A percentile compares a stretch with the other conserved stretches of the same genome.
Evolutionary conservation across 2,888 invertebrate species (phyloP).

Genomic region (Drosophila limbata): DNA sequence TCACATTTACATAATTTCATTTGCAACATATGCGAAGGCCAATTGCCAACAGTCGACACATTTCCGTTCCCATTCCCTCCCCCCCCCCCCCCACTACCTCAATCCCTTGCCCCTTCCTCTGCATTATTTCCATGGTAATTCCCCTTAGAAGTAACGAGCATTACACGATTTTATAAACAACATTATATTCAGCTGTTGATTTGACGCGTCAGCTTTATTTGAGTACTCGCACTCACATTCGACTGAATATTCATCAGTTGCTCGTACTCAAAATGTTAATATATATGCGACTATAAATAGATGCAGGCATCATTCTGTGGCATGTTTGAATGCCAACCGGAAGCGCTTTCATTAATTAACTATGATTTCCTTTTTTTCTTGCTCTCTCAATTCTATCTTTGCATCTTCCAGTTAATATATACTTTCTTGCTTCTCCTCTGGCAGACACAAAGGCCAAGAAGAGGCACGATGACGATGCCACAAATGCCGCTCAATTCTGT

Average conservation of each 20-base stretch:
- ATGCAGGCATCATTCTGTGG: constrained; percentile 6
- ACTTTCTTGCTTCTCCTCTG: constrained; percentile 13
- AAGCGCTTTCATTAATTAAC: constrained; percentile 74
- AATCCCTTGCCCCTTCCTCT: background rate
- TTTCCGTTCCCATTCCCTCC: constrained; percentile 14
- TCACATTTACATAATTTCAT: constrained; percentile 80
- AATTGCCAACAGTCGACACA: constrained; percentile 52
- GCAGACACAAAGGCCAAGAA: background rate
- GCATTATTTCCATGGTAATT: background rate
- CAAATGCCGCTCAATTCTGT: constrained; percentile 75
- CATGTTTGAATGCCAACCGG: constrained; percentile 15
- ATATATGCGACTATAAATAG: constrained; percentile 60
- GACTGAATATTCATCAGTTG: constrained; percentile 70
- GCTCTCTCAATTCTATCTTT: background rate
- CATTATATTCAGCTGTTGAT: constrained; percentile 71
- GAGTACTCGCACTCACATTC: constrained; percentile 34
- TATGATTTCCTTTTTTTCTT: constrained; percentile 41
- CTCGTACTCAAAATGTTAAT: constrained; percentile 36
- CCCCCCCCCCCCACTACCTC: background rate
- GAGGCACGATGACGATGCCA: constrained; percentile 62
- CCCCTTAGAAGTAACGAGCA: constrained; percentile 46
- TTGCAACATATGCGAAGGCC: constrained; percentile 69
- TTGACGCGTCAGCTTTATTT: constrained; percentile 59
- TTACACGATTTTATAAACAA: constrained; percentile 66
- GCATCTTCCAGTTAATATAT: background rate